Evolutionary conservation across 1,140 invertebrate species (phyloP).

Genomic region (Bombus fervidus): DNA sequence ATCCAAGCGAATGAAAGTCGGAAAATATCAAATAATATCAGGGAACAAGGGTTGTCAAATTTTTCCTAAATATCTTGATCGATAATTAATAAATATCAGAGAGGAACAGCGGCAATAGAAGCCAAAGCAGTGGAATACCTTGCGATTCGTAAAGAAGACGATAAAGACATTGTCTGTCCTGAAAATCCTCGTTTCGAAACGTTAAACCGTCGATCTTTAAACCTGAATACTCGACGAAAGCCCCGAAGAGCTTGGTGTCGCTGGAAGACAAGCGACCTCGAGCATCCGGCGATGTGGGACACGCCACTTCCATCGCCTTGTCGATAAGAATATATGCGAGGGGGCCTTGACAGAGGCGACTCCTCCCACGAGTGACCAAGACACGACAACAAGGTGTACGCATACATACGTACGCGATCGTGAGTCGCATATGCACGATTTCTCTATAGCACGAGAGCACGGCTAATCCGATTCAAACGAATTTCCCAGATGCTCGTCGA

Average conservation of each 20-base stretch:
- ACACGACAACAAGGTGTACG: conserved; percentile 25
- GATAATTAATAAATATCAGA: no score
- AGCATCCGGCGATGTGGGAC: conserved; percentile 54
- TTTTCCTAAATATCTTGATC: no score
- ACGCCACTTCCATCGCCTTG: conserved; percentile 32
- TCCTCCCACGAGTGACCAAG: conserved; percentile 49
- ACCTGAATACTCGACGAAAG: no score
- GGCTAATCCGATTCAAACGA: conserved; percentile 47
- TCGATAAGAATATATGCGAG: conserved; percentile 51
- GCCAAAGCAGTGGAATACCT: no score
- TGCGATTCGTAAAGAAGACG: no score
- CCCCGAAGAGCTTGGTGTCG: neutral
- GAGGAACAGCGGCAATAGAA: no score
- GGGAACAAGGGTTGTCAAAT: no score
- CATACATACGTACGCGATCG: neutral
- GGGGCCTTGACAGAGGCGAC: conserved; percentile 58
- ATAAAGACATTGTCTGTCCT: no score
- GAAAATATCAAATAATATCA: no score
- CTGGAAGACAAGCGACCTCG: conserved; percentile 42
- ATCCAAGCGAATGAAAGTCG: no score
- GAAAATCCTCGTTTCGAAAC: no score
- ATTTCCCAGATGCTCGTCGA: conserved; percentile 41
- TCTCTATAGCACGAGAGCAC: neutral
- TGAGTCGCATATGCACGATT: conserved; percentile 20
- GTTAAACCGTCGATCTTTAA: no score